Evolutionary conservation across 2,113 vertebrate genomes (phyloP).

Genomic region (Phyllostomus discolor): DNA sequence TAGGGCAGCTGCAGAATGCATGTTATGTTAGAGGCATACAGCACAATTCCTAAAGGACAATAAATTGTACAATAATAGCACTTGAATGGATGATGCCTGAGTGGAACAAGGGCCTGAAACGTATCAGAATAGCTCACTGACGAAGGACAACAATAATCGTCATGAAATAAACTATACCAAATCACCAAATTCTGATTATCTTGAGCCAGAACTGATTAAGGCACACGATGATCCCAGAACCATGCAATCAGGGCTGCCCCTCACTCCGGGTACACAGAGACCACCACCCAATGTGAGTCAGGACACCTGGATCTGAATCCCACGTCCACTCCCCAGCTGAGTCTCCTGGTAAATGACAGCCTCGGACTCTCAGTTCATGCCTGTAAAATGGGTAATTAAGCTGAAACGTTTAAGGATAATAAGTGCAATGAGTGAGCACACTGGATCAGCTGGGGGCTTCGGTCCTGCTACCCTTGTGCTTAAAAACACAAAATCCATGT

Average conservation of each 20-base stretch:
- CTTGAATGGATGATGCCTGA: neutral
- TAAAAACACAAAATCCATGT: neutral
- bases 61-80: neutral
- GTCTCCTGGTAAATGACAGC: neutral
- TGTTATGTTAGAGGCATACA: neutral
- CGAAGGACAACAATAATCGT: neutral
- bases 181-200: neutral
- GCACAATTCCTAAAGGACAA: slow-evolving; percentile 15
- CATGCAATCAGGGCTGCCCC: neutral
- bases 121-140: neutral
- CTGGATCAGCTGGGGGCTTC: neutral
- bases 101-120: neutral
- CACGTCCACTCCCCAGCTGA: neutral
- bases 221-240: neutral
- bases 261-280: neutral
- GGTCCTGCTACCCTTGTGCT: neutral
- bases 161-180: neutral
- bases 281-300: neutral
- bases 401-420: neutral
- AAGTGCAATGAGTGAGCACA: neutral
- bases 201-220: neutral
- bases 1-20: neutral
- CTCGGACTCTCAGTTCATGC: neutral
- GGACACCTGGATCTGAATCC: neutral
- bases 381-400: neutral